Percentiles rank a stretch among this genome's conserved stretches.
Conservation (phyloP, 2,113 vertebrate genomes). For the Campylomormyrus tamandua region DNA sequence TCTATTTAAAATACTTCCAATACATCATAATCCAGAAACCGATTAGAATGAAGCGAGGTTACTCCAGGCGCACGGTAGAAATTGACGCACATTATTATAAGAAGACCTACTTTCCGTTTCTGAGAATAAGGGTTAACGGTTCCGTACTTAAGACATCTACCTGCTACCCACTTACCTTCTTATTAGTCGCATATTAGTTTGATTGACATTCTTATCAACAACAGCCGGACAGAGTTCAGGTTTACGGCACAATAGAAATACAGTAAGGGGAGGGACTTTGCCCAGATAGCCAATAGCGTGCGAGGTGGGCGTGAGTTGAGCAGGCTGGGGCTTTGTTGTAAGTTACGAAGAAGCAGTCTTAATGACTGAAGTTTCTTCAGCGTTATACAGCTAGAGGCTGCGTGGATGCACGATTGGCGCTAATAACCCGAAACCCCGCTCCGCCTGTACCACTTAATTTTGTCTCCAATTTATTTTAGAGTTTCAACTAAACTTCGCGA, state of each 20-base stretch:
- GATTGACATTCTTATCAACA: slow-evolving; percentile 40
- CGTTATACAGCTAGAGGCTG: slow-evolving; percentile 56
- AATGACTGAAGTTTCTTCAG: slow-evolving; percentile 55
- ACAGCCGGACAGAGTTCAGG: slow-evolving; percentile 15
- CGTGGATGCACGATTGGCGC: slow-evolving; percentile 16
- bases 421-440: slow-evolving; percentile 2
- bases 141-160: slow-evolving; percentile 29
- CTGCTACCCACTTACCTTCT: slow-evolving; percentile 35
- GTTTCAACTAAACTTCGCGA: neutral
- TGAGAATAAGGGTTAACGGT: slow-evolving; percentile 38
- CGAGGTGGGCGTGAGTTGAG: slow-evolving; percentile 53
- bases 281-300: slow-evolving; percentile 48
- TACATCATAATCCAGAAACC: neutral
- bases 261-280: slow-evolving; percentile 35
- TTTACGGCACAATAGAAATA: slow-evolving; percentile 28
- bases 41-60: neutral
- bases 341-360: slow-evolving; percentile 49
- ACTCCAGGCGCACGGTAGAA: neutral
- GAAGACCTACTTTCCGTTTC: slow-evolving; percentile 45
- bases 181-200: slow-evolving; percentile 9
- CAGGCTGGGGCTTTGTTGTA: slow-evolving; percentile 61
- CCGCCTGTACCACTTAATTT: neutral
- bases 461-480: neutral
- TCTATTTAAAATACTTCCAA: neutral
- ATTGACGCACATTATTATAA: slow-evolving; percentile 43